Evolutionary conservation across 1,140 invertebrate species (phyloP).

Genomic region (Cotesia glomerata): DNA sequence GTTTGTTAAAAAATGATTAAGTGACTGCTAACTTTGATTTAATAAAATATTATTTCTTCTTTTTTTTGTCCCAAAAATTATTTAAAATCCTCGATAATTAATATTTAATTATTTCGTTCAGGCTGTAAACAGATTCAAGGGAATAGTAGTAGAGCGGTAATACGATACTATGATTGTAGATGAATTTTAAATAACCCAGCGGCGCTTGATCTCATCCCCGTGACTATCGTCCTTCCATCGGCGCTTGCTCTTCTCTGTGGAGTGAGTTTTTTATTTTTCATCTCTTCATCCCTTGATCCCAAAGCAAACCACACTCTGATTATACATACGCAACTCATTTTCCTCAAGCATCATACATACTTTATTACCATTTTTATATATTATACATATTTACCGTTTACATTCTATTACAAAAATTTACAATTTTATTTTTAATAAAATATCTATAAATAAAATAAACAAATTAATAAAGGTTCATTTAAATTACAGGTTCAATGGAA

Average conservation of each 20-base stretch:
- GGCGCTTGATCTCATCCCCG: slow-evolving; percentile 27
- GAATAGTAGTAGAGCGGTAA: slow-evolving; percentile 25
- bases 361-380: neutral
- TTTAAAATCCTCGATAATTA: neutral
- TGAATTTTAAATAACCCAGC: slow-evolving; percentile 43
- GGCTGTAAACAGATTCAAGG: neutral
- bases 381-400: neutral
- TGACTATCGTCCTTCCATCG: slow-evolving; percentile 44
- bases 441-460: too few species aligned
- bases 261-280: neutral
- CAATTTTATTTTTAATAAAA: too few species aligned
- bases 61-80: too few species aligned
- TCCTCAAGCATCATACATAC: neutral
- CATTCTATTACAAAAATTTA: too few species aligned
- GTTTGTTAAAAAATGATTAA: too few species aligned
- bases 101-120: neutral
- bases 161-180: slow-evolving; percentile 30
- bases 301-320: slow-evolving; percentile 10
- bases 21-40: too few species aligned
- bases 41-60: too few species aligned
- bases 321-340: neutral
- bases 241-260: neutral
- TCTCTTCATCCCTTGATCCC: slow-evolving; percentile 3
- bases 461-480: too few species aligned
- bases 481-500: too few species aligned